Evolutionary conservation across 2,797 vertebrate species (phyloP), one percentile per base, ranked within the genome.

Genomic region (Leptodactylus fallax): DNA sequence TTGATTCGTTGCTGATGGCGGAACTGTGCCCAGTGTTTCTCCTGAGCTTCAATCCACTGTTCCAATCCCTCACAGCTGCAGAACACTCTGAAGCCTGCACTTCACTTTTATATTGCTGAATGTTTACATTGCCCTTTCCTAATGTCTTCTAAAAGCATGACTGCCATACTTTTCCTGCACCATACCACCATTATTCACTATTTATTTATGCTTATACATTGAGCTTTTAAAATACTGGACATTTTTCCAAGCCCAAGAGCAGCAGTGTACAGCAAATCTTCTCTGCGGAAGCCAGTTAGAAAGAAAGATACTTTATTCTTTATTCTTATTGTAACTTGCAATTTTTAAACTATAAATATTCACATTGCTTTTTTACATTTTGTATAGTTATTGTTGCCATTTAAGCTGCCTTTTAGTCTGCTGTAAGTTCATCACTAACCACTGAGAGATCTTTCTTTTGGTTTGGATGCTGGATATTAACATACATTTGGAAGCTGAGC

Each of bases 1-100:
- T 98, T 98, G 97, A 96, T 97, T 97, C 95, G 93, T 95, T 97
- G 96, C 95, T 96, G 96, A 97, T 96, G 96, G 96, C 95, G 96
- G 96, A 97, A 96, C 96, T 95, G 95, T 95, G 97, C 96, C 96
- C 96, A 94, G 96, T 94, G 95, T 94, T 95, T 95, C 94, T 94
- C 91, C 91, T 89, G 91, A 91, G 92, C 91, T 81, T 91, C 93
- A 92, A 92, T 95, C 92, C 90, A 85, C 90, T 71, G 90, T 92
- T 92, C 93, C 93, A 93, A 90, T 93, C 93, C 93, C 90, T 92
- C 85, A 67, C 95, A 95, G 95, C 95, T 95, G 95, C 90, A 86
- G 85, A 79, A 27, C 89, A 51, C 90, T 89, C 91, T 86, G 87
- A 87, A 49, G 78, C 63, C 55, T 78, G 78, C 4, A 63, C 84